Percentiles rank a stretch among this genome's conserved stretches.
Evolutionary conservation across 2,113 vertebrate species (phyloP).

Genomic region (Alouatta palliata): DNA sequence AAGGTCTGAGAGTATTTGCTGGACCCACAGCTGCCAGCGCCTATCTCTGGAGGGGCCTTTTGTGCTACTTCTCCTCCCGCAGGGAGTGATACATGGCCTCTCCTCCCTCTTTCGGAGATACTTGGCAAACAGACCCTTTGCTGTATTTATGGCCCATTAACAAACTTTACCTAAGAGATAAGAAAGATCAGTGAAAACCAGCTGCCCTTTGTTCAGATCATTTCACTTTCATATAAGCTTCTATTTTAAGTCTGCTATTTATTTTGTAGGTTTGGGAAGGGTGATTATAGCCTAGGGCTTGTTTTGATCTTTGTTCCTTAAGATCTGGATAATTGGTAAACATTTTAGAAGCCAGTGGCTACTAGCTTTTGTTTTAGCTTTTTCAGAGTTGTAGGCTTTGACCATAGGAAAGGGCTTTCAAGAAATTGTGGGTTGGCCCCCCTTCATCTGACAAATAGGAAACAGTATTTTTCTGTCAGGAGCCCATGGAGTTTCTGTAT

Average conservation of each 20-base stretch:
- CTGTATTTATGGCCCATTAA: conserved; percentile 61
- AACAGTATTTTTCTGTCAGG: neutral
- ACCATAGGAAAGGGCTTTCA: neutral
- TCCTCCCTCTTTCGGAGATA: neutral
- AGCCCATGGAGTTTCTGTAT: neutral
- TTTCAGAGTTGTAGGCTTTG: conserved; percentile 2
- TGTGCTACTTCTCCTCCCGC: neutral
- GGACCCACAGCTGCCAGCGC: neutral
- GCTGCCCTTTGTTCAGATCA: conserved; percentile 59
- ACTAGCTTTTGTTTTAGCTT: conserved; percentile 21
- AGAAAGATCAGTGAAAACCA: conserved; percentile 54
- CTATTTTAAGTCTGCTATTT: conserved; percentile 46
- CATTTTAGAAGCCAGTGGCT: neutral
- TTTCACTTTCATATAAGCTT: conserved; percentile 39
- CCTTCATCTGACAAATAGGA: neutral
- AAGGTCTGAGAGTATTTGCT: neutral
- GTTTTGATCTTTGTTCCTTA: conserved; percentile 51
- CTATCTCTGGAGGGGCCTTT: neutral
- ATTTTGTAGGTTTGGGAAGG: conserved; percentile 36
- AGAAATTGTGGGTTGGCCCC: neutral
- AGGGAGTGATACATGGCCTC: neutral
- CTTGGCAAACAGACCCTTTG: neutral
- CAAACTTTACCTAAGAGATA: conserved; percentile 68
- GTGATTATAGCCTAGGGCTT: neutral
- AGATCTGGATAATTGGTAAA: neutral